Base-by-base conservation (phyloP, 2,888 invertebrate genomes). In the Endomychus coccineus region DNA sequence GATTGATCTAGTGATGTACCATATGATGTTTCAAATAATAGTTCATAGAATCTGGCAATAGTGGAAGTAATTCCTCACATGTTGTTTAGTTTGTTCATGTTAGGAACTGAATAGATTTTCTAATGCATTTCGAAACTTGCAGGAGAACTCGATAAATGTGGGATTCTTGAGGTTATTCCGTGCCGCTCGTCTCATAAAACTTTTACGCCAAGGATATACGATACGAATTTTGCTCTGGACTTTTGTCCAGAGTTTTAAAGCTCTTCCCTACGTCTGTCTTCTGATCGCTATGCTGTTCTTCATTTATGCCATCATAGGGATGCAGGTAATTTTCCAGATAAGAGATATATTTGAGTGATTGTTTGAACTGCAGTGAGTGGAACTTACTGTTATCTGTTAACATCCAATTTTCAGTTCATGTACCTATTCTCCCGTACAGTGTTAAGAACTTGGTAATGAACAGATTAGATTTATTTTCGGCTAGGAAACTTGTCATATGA, bases 221-320 rank as follows among this genome's bases (percentile, higher is more conserved):
- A 99, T 99, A 72, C 80, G 98, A 69, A 97, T 99, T 70, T 79
- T 99, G 47, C 79, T 99, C 50, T 99, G 98, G 98, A 99, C 98
- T 46, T 99, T 99, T 71, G 92, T 99, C 65, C 98, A 99, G 77
- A 98, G 97, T 67, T 98, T 99, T 72, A 99, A 98, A 84, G 98
- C 98, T 68, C 81, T 99, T 77, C 98, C 98, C 63, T 99, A 99
- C 74, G 98, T 99, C 71, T 99, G 98, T 79, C 83, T 98, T 70
- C 87, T 99, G 68, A 98, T 99, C 68, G 95, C 94, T 59, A 99
- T 99, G 98, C 78, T 99, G 68, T 99, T 99, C 78, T 99, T 99
- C 80, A 99, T 99, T 73, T 99, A 96, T 69, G 98, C 98, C 66
- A 98, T 99, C 69, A 97, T 99, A 62, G 99, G 99, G 65, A 99